Evolutionary conservation across 2,888 invertebrate species (phyloP), one percentile per base, ranked within the genome.

Genomic region (Hedychridium roseum): DNA sequence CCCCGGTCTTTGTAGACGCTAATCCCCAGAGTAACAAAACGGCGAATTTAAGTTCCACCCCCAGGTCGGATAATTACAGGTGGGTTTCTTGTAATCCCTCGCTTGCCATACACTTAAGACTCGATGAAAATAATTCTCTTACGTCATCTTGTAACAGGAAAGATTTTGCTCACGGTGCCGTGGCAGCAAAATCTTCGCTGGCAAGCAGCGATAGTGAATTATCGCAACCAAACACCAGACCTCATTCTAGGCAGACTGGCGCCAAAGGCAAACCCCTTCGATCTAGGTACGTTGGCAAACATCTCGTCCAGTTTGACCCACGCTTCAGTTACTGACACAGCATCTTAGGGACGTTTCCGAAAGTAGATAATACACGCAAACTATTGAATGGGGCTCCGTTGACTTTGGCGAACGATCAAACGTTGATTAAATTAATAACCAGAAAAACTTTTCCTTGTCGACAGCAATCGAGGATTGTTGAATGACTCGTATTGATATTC

Each of bases 81-180:
- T 83, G 84, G 50, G 15, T n/a, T n/a, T n/a, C n/a, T n/a, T n/a
- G n/a, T n/a, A n/a, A n/a, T n/a, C n/a, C n/a, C n/a, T n/a, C n/a
- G n/a, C n/a, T n/a, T n/a, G n/a, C n/a, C n/a, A n/a, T n/a, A n/a
- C n/a, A n/a, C n/a, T n/a, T n/a, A n/a, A n/a, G n/a, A n/a, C n/a
- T n/a, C n/a, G n/a, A n/a, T n/a, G n/a, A n/a, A n/a, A n/a, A n/a
- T n/a, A n/a, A n/a, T n/a, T n/a, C n/a, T n/a, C n/a, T n/a, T n/a
- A n/a, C n/a, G n/a, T n/a, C n/a, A n/a, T n/a, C n/a, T 2, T 31
- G 21, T 5, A 47, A 52, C 47, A 74, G 73, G 53, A 74, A 74
- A 76, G 87, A 89, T 80, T 89, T 89, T 81, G 88, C 88, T 18
- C 85, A 88, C 63, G 88, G 88, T n/a, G 80, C 82, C 7, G 78